A percentile compares a stretch with the other conserved stretches of the same genome.
Evolutionary conservation across 2,797 vertebrate species (phyloP).

Genomic region (Pterois miles): DNA sequence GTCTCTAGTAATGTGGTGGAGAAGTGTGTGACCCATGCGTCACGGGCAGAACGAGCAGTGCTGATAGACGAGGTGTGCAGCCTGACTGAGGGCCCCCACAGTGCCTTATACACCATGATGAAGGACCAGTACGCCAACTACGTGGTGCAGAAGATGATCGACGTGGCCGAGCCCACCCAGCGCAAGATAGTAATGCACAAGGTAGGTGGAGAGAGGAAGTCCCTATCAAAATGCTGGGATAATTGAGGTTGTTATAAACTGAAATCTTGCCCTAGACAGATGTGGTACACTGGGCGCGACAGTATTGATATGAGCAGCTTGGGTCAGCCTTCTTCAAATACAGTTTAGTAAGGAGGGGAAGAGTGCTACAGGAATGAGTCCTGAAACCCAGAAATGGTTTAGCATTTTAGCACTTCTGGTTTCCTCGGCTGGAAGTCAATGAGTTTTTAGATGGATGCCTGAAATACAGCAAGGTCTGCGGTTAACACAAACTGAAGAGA

Average conservation of each 20-base stretch:
- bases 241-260: background rate
- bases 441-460: too few relatives aligned
- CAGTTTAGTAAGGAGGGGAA: background rate
- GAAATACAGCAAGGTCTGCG: too few relatives aligned
- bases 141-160: slow-evolving; percentile 99
- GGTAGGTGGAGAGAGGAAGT: slow-evolving; percentile 74
- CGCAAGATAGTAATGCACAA: slow-evolving; percentile 99
- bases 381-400: too few relatives aligned
- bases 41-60: slow-evolving; percentile 94
- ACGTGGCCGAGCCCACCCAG: slow-evolving; percentile 97
- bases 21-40: slow-evolving; percentile 98
- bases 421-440: too few relatives aligned
- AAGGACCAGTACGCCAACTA: slow-evolving; percentile 99
- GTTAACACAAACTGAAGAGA: too few relatives aligned
- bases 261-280: background rate
- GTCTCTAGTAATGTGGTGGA: slow-evolving; percentile 94
- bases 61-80: slow-evolving; percentile 99
- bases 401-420: too few relatives aligned
- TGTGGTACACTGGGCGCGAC: background rate
- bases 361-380: too few relatives aligned
- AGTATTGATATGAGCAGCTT: background rate
- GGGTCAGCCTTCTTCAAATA: background rate
- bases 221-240: background rate
- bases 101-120: slow-evolving; percentile 99
- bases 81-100: slow-evolving; percentile 99